A percentile compares a stretch with the other conserved stretches of the same genome.
Evolutionary conservation across 2,797 vertebrate genomes (phyloP).

Genomic region (Eidolon dupreanum): DNA sequence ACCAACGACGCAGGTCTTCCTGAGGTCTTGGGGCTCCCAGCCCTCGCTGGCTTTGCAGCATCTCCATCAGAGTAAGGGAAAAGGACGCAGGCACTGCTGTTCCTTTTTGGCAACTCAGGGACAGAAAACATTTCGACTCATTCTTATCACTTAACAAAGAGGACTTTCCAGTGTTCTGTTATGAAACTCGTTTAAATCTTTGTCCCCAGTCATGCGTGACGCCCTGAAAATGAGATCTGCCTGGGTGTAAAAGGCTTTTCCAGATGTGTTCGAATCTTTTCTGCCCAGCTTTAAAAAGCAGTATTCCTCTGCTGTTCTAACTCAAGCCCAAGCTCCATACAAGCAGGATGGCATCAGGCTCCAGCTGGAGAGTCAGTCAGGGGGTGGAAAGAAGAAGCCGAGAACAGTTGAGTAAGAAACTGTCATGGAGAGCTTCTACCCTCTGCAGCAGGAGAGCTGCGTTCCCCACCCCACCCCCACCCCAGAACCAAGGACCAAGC

Average conservation of each 20-base stretch:
- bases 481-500: neutral
- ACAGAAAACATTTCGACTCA: neutral
- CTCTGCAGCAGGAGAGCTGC: neutral
- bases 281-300: neutral
- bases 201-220: accelerated
- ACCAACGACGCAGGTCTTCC: neutral
- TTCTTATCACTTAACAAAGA: neutral
- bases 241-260: neutral
- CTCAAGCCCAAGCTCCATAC: neutral
- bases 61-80: neutral
- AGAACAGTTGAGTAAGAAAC: neutral
- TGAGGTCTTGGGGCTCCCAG: neutral
- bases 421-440: neutral
- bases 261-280: neutral
- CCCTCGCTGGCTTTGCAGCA: neutral
- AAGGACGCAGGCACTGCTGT: neutral
- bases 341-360: neutral
- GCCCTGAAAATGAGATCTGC: neutral
- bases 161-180: neutral
- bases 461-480: neutral
- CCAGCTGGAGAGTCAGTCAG: neutral
- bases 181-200: neutral
- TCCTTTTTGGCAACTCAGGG: neutral
- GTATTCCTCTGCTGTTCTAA: neutral
- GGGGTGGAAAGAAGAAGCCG: neutral